Evolutionary conservation across 2,113 vertebrate genomes (phyloP).

Genomic region (Hyperopisus bebe): DNA sequence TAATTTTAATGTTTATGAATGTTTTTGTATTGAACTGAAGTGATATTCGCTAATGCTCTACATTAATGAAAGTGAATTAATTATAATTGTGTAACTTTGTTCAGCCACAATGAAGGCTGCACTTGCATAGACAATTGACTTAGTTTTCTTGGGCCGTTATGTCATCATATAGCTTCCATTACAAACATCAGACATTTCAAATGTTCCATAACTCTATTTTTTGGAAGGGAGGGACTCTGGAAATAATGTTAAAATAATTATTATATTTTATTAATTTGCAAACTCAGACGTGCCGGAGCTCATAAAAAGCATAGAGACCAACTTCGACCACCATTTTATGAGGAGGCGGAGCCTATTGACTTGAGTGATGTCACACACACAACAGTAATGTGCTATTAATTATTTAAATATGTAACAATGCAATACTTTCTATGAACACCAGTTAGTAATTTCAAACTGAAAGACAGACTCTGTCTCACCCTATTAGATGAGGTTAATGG

Average conservation of each 20-base stretch:
- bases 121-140: neutral
- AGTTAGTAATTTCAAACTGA: neutral
- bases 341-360: neutral
- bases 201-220: neutral
- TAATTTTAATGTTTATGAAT: neutral
- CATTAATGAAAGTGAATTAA: neutral
- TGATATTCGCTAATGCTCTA: neutral
- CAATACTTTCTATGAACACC: neutral
- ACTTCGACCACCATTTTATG: neutral
- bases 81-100: neutral
- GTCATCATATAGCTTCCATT: neutral
- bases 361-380: neutral
- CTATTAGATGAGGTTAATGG: neutral
- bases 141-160: neutral
- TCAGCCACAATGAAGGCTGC: neutral
- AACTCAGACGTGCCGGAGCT: neutral
- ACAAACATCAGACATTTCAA: neutral
- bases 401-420: neutral
- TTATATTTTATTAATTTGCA: neutral
- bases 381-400: neutral
- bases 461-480: neutral
- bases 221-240: neutral
- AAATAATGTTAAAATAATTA: too few species aligned
- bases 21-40: neutral
- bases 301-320: neutral